Base-by-base conservation (phyloP, 2,888 invertebrate species). In the Eristalis pertinax region DNA sequence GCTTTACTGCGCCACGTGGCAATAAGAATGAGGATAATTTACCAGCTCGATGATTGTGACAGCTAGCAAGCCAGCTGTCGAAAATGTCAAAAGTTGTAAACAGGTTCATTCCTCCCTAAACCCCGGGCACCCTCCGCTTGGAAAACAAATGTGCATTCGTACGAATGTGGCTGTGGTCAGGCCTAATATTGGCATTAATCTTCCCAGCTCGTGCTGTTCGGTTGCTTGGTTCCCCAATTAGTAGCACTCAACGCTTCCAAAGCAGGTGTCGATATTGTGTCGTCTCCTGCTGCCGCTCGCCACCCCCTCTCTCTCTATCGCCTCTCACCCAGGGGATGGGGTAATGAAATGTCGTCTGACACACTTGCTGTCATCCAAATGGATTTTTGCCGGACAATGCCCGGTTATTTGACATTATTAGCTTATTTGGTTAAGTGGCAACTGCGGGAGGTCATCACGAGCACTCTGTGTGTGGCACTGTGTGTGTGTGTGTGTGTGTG, bases 231-330 rank as follows among this genome's bases (percentile, higher is more conserved):
- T 8, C 22, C 24, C 22, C 68, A 77, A 77, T 77, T 69, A 69
- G 50, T n/a, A 43, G 62, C 63, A 64, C 77, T 77, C 62, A 69
- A 56, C 22, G 62, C 56, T 35, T 29, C 56, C 38, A 69, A 81
- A 81, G 41, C 80, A 81, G 80, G 74, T 81, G 81, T 68, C 81
- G 64, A 81, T 75, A 35, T 4, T 79, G 11, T 67, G 26, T 26
- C 60, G 24, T 15, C 60, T 13, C n/a, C 19, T n/a, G 2, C 0
- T 2, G 19, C 8, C 15, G n/a, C n/a, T n/a, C n/a, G 4, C 7
- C 19, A 19, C 19, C 19, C 7, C 19, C 10, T 32, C 32, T 32
- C 32, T 1, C 32, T 29, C 29, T 29, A 0, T 29, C 29, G 4
- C 29, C 29, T 32, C 32, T 32, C 19, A 2, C 26, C 19, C 0